Base-by-base conservation (phyloP, 2,888 invertebrate species). In the Pseudococcus longispinus region DNA sequence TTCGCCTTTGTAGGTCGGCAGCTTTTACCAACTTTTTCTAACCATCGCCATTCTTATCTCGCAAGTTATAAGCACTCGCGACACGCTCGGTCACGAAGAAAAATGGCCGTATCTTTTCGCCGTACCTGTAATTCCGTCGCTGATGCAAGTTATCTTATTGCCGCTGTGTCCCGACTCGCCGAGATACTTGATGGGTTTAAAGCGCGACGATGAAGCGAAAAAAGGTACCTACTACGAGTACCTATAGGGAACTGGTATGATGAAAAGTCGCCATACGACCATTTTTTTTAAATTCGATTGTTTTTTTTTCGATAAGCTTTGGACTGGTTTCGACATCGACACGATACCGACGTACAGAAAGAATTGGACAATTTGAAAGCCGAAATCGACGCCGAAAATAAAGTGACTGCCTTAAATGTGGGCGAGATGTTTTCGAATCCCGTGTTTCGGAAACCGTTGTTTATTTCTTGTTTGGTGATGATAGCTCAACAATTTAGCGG, bases 101-200 rank as follows among this genome's bases (percentile, higher is more conserved):
- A 88, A 89, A 8, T 93, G 97, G 97, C 96, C 96, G 0, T 92
- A 93, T 89, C 92, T 97, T 2, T 91, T 97, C n/a, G 93, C 93
- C 0, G 89, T 95, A 42, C 94, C 95, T 0, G 92, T 93, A 1
- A 91, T 96, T 0, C 96, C 97, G 2, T 96, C 97, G 89, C 94
- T 97, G 90, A 92, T 98, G 90, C 98, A 98, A 92, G 93, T 98
- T 90, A 91, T 97, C 90, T 93, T 97, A 90, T 93, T 98, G 91
- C 98, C 98, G 88, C 95, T 98, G 89, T 98, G 98, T 92, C 98
- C 98, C 77, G 98, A 98, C 92, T 97, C 97, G 89, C 98, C 98
- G 85, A 93, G 97, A 90, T 98, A 97, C 93, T 93, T 98, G 92
- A 95, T 98, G 90, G 96, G 98, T 90, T 97, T 96, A 90, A 96